Evolutionary conservation across 2,888 invertebrate species (phyloP).

Genomic region (Epinotia bilunana): DNA sequence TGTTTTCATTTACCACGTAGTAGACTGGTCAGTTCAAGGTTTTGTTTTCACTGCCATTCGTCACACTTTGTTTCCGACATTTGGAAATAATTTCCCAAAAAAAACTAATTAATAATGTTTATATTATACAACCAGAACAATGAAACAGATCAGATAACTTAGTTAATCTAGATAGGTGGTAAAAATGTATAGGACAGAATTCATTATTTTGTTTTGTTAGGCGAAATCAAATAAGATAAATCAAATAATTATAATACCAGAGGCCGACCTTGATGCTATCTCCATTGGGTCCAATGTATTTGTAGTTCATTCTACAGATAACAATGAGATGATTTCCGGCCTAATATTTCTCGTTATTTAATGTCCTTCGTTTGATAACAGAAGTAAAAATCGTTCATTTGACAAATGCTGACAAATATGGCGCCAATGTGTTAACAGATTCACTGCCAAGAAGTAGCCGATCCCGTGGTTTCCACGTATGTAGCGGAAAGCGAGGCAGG

Average conservation of each 20-base stretch:
- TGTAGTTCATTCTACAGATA: slow-evolving; percentile 5
- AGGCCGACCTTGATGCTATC: slow-evolving; percentile 30
- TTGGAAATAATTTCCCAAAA: background rate
- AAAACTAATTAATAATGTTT: slow-evolving; percentile 18
- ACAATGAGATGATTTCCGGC: slow-evolving; percentile 9
- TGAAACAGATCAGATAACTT: background rate
- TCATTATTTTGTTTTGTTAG: background rate
- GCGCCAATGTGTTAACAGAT: no score
- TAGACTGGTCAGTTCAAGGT: no score
- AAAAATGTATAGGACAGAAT: background rate
- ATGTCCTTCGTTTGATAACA: background rate
- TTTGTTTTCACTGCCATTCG: background rate
- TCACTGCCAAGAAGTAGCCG: no score
- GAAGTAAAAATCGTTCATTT: background rate
- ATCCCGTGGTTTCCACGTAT: no score
- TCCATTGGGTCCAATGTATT: slow-evolving; percentile 20
- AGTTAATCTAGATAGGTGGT: background rate
- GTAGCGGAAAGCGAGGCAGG: no score
- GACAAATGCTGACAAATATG: no score
- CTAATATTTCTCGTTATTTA: background rate
- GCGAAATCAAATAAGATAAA: background rate
- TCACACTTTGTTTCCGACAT: background rate
- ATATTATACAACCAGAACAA: slow-evolving; percentile 13
- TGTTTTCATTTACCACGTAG: background rate
- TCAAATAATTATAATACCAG: slow-evolving; percentile 15